Percentiles rank a stretch among this genome's conserved stretches.
Evolutionary conservation across 2,888 invertebrate genomes (phyloP).

Genomic region (Germaria angustata): DNA sequence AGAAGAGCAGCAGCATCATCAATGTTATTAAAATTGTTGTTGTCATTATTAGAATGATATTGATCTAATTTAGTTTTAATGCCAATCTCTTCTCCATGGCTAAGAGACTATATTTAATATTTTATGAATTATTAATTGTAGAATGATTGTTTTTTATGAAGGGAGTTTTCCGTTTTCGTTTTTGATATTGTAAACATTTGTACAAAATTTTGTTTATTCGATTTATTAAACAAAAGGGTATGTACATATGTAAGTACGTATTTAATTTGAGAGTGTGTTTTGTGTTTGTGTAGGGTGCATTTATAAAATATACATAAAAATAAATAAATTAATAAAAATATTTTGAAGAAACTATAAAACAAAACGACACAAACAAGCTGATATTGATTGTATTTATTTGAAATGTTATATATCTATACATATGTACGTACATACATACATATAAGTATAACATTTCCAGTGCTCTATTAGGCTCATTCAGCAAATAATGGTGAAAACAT

Average conservation of each 20-base stretch:
- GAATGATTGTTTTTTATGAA: slow-evolving; percentile 15
- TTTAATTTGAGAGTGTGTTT: slow-evolving; percentile 24
- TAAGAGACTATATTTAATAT: slow-evolving; percentile 27
- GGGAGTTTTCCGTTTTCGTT: slow-evolving; percentile 12
- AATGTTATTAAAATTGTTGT: slow-evolving; percentile 53
- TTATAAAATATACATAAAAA: slow-evolving; percentile 52
- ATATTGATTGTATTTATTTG: slow-evolving; percentile 21
- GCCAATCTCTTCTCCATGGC: slow-evolving; percentile 48
- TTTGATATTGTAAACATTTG: slow-evolving; percentile 25
- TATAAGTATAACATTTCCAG: not conserved
- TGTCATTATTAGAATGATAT: slow-evolving; percentile 32
- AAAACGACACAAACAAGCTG: slow-evolving; percentile 58
- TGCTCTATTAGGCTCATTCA: slow-evolving; percentile 33
- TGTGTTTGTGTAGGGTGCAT: slow-evolving; percentile 58
- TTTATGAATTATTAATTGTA: not conserved
- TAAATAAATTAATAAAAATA: slow-evolving; percentile 32
- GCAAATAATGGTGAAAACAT: not conserved
- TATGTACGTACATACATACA: no score
- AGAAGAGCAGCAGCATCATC: slow-evolving; percentile 70
- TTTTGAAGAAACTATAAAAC: slow-evolving; percentile 31
- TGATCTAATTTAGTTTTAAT: slow-evolving; percentile 26
- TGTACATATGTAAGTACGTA: no score
- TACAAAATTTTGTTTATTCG: slow-evolving; percentile 31
- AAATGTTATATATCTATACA: not conserved
- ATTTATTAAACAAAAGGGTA: slow-evolving; percentile 27